phyloP scores from a whole-genome alignment of 2,797 vertebrate genomes.

The Anabas testudineus region DNA sequence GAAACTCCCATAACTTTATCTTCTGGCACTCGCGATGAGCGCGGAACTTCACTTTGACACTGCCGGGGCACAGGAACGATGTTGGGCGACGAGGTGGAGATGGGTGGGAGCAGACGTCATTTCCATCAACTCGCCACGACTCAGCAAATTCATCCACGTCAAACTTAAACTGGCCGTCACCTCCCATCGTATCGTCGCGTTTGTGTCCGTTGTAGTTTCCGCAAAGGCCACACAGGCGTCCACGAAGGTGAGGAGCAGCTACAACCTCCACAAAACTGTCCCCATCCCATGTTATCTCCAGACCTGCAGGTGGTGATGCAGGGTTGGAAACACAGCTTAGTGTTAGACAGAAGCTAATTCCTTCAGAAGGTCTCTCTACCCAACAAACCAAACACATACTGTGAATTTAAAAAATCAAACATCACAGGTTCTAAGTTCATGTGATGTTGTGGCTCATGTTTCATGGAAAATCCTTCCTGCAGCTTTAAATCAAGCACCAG shows the following conservation, averaged over 20 bases:
- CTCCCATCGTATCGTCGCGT: conserved; percentile 93
- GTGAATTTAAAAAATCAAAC: neutral
- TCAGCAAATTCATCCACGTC: conserved; percentile 97
- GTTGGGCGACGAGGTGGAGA: conserved; percentile 82
- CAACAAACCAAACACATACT: too few species aligned
- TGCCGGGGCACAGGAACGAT: conserved; percentile 91
- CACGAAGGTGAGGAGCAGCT: conserved; percentile 92
- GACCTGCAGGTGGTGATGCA: conserved; percentile 76
- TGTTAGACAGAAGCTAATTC: too few species aligned
- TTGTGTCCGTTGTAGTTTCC: conserved; percentile 99
- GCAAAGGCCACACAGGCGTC: conserved; percentile 95
- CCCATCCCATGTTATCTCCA: conserved; percentile 99
- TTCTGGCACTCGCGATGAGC: conserved; percentile 97
- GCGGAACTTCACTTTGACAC: conserved; percentile 92
- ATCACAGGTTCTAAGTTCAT: too few species aligned
- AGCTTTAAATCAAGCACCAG: too few species aligned
- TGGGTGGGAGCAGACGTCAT: conserved; percentile 90
- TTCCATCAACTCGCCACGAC: conserved; percentile 95
- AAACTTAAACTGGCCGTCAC: conserved; percentile 96
- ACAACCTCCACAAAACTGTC: conserved; percentile 99
- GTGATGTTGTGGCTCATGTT: too few species aligned
- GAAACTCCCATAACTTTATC: conserved; percentile 96
- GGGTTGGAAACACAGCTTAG: neutral
- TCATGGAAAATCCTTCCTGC: too few species aligned
- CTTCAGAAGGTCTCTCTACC: neutral